Evolutionary conservation across 35 echinoderm and acorn worm species (phyloP).

Genomic region (Lytechinus variegatus): DNA sequence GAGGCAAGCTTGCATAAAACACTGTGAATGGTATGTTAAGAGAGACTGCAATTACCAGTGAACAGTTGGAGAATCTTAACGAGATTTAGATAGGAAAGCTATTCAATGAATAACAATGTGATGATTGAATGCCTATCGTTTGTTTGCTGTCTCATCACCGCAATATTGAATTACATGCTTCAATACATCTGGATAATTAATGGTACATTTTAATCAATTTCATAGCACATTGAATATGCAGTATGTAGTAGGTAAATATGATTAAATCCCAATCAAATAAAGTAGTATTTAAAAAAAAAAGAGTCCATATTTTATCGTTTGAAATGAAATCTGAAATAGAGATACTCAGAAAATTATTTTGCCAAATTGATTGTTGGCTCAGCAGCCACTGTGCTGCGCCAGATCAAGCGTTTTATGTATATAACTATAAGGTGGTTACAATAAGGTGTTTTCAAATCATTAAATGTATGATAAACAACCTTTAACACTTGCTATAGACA

Average conservation of each 20-base stretch:
- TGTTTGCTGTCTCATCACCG: neutral
- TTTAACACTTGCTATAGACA: too few relatives aligned
- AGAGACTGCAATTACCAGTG: neutral
- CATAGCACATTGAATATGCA: neutral
- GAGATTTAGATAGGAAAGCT: neutral
- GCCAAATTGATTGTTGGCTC: too few relatives aligned
- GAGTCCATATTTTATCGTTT: too few relatives aligned
- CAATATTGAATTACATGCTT: slow-evolving; percentile 3
- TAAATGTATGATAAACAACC: too few relatives aligned
- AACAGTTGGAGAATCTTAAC: slow-evolving; percentile 17
- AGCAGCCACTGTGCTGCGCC: too few relatives aligned
- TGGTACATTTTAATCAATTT: neutral
- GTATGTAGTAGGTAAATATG: neutral
- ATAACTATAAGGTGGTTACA: too few relatives aligned
- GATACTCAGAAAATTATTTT: too few relatives aligned
- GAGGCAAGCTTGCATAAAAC: neutral
- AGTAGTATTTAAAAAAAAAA: neutral
- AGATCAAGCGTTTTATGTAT: too few relatives aligned
- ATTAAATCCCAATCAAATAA: neutral
- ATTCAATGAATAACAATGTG: slow-evolving; percentile 28
- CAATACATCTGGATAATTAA: neutral
- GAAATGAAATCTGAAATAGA: too few relatives aligned
- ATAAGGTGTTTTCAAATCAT: too few relatives aligned
- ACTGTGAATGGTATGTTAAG: neutral
- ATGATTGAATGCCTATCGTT: neutral